Percentiles rank a stretch among this genome's conserved stretches.
Conservation (phyloP, 1,140 invertebrate genomes). For the Saccostrea glomerata region DNA sequence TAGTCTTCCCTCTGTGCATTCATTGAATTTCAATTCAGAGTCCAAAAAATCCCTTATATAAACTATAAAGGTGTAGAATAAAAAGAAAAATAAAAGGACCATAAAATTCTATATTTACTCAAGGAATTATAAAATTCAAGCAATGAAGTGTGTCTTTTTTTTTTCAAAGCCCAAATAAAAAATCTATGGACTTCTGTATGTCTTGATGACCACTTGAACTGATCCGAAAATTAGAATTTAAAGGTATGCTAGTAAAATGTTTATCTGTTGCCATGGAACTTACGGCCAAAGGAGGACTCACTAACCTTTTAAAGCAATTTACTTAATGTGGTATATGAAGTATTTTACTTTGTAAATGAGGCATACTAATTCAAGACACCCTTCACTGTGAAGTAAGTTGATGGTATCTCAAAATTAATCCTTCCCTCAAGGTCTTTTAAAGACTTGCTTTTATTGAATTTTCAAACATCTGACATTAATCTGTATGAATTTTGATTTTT, state of each 20-base stretch:
- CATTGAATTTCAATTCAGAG: neutral
- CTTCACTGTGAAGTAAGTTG: neutral
- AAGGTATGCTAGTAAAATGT: neutral
- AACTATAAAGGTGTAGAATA: neutral
- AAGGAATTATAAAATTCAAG: neutral
- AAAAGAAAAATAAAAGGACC: neutral
- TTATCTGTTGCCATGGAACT: slow-evolving; percentile 13
- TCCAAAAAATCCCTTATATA: neutral
- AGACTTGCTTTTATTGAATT: neutral
- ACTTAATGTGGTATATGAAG: neutral
- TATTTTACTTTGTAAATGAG: slow-evolving; percentile 12
- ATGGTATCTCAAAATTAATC: neutral
- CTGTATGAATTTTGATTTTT: neutral
- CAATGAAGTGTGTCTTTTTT: neutral
- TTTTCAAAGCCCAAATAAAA: neutral
- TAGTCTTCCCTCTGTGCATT: neutral
- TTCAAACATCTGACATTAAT: neutral
- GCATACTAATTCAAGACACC: slow-evolving; percentile 21
- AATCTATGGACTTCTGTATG: neutral
- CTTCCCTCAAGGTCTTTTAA: neutral
- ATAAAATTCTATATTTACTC: slow-evolving; percentile 13
- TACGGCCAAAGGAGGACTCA: neutral
- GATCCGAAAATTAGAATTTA: neutral
- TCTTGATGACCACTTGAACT: slow-evolving; percentile 8
- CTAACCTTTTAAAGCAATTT: slow-evolving; percentile 17